phyloP scores from a whole-genome alignment of 2,113 vertebrate genomes.

The Centropristis striata region DNA sequence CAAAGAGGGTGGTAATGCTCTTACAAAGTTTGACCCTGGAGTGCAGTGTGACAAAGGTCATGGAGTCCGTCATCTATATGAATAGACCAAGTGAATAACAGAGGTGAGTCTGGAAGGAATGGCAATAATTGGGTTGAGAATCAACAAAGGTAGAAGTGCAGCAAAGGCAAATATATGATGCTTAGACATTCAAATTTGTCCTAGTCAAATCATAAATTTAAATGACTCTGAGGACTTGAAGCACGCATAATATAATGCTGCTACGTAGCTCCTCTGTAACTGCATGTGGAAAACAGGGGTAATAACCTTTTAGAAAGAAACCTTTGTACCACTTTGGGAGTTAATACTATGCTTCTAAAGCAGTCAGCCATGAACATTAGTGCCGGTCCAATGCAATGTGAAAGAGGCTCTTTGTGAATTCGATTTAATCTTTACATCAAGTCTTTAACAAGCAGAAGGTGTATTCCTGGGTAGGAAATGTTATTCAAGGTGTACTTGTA shows the following conservation, averaged over 20 bases:
- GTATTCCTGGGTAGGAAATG: slow-evolving; percentile 18
- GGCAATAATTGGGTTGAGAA: slow-evolving; percentile 23
- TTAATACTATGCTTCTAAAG: slow-evolving; percentile 20
- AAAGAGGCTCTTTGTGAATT: slow-evolving; percentile 42
- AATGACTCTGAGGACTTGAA: slow-evolving; percentile 25
- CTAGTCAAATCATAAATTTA: slow-evolving; percentile 66
- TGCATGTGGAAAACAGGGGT: slow-evolving; percentile 12
- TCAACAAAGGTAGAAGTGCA: slow-evolving; percentile 11
- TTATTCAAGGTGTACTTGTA: slow-evolving; percentile 36
- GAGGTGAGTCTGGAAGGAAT: neutral
- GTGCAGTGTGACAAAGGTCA: slow-evolving; percentile 62
- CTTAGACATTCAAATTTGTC: slow-evolving; percentile 66
- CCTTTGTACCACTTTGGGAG: slow-evolving; percentile 20
- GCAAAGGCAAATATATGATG: slow-evolving; percentile 48
- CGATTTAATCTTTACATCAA: slow-evolving; percentile 22
- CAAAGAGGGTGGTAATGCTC: slow-evolving; percentile 68
- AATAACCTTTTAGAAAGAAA: slow-evolving; percentile 34
- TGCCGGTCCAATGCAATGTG: slow-evolving; percentile 6
- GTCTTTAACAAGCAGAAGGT: neutral
- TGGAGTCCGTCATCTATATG: slow-evolving; percentile 29
- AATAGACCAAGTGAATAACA: slow-evolving; percentile 25
- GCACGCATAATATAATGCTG: slow-evolving; percentile 17
- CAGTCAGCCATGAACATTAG: slow-evolving; percentile 25
- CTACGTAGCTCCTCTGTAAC: slow-evolving; percentile 1
- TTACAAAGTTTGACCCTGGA: slow-evolving; percentile 61